Conservation (phyloP, 2,888 invertebrate genomes). For the Proisotoma minuta region DNA sequence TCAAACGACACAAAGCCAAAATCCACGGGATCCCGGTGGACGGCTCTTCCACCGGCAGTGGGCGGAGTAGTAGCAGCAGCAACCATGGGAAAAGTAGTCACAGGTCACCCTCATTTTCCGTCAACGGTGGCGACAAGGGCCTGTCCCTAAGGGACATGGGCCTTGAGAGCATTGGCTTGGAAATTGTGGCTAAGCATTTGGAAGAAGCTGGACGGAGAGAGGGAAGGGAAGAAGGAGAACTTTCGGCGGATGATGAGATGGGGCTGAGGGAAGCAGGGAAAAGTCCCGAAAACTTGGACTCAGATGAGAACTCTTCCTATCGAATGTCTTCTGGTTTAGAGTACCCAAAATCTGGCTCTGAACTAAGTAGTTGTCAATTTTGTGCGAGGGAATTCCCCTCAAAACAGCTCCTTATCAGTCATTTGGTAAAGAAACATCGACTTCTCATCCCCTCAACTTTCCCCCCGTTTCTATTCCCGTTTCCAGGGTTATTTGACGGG, state of each 20-base stretch:
- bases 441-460: constrained; percentile 40
- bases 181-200: constrained; percentile 34
- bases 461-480: constrained; percentile 42
- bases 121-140: constrained; percentile 16
- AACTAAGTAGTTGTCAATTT: constrained; percentile 44
- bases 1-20: constrained; percentile 65
- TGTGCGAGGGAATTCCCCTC: constrained; percentile 44
- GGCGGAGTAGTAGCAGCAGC: constrained; percentile 13
- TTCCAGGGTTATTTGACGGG: constrained; percentile 30
- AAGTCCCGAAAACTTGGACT: constrained; percentile 27
- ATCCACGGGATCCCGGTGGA: constrained; percentile 57
- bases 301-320: constrained; percentile 19
- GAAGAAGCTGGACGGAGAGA: constrained; percentile 21
- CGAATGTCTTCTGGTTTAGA: constrained; percentile 40
- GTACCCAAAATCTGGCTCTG: constrained; percentile 24
- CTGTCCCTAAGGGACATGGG: constrained; percentile 31
- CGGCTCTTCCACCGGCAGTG: constrained; percentile 9
- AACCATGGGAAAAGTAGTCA: constrained; percentile 17
- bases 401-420: constrained; percentile 36
- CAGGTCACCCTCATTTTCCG: constrained; percentile 9
- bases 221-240: constrained; percentile 31
- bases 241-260: constrained; percentile 16
- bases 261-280: constrained; percentile 20
- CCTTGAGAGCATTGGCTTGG: constrained; percentile 34
- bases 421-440: constrained; percentile 42